Evolutionary conservation across 2,113 vertebrate species (phyloP).

Genomic region (Ammospiza caudacuta): DNA sequence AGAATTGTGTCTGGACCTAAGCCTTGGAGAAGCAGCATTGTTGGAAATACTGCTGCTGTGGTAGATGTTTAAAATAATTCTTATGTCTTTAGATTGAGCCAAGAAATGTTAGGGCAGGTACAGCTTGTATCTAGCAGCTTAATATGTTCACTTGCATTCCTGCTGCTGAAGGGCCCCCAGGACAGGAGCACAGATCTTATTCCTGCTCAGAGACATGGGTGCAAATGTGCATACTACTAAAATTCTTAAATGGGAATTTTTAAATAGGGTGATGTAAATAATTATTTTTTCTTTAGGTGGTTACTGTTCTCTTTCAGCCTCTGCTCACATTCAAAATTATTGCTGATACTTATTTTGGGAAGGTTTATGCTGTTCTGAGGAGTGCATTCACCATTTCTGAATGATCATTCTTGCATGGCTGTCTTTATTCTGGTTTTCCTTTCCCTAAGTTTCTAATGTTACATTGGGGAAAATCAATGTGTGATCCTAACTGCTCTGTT

Average conservation of each 20-base stretch:
- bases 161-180: neutral
- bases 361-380: neutral
- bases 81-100: accelerated
- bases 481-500: neutral
- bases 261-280: accelerated
- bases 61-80: neutral
- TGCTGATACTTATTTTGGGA: neutral
- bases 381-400: neutral
- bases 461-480: neutral
- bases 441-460: neutral
- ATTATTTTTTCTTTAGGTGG: neutral
- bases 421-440: neutral
- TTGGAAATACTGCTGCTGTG: neutral
- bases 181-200: neutral
- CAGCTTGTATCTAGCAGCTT: neutral
- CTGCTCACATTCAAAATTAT: neutral
- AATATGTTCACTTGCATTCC: neutral
- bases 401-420: neutral
- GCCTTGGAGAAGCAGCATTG: neutral
- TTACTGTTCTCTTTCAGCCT: neutral
- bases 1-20: neutral
- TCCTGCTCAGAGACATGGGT: neutral
- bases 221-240: neutral
- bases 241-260: neutral
- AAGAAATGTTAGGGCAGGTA: neutral